These are phyloP conservation scores for Graptemys geographica DNA, from an alignment of 2,797 vertebrate genomes.

Conservation along the genomic window DNA sequence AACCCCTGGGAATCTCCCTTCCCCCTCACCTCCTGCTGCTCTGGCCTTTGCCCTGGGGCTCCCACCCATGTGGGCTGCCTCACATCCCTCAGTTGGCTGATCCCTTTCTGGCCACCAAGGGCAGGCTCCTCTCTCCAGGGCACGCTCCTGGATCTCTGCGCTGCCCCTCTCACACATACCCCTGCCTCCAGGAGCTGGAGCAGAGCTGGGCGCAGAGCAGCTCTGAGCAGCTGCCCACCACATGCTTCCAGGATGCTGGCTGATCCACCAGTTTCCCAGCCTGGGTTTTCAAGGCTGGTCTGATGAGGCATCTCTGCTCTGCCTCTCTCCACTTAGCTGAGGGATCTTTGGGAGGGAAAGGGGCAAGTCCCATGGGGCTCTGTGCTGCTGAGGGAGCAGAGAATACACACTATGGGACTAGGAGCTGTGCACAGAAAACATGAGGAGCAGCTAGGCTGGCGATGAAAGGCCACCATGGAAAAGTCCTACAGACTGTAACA, in stretches of 20 bases:
- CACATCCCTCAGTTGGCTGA: no score
- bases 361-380: not conserved
- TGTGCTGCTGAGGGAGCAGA: not conserved
- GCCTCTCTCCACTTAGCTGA: not conserved
- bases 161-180: not conserved
- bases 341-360: not conserved
- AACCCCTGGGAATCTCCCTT: no score
- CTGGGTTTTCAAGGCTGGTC: not conserved
- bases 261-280: not conserved
- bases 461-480: not conserved
- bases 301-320: not conserved
- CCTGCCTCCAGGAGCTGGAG: not conserved
- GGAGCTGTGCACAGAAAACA: no score
- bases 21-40: no score
- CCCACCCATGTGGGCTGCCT: no score
- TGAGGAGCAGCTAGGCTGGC: not conserved
- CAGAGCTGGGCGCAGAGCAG: not conserved
- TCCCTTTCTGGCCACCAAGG: no score
- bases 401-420: not conserved
- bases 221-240: not conserved
- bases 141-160: not conserved
- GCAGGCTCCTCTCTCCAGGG: no score
- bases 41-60: no score
- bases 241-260: not conserved
- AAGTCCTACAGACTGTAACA: not conserved